Conservation (phyloP, 1,140 invertebrate species). For the Camponotus floridanus region DNA sequence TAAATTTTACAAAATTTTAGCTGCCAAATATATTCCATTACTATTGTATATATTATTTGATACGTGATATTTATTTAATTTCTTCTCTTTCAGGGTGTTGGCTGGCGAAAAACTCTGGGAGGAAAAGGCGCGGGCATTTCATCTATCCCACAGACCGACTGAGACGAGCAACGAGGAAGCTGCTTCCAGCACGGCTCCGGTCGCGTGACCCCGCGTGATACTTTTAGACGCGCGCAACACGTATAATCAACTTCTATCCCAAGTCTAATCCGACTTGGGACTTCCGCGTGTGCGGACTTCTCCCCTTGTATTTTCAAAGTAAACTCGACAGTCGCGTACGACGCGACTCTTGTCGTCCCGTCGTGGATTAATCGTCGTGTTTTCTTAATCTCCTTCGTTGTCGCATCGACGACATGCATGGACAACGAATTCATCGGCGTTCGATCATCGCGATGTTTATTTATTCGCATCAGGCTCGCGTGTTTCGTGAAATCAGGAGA, state of each 20-base stretch:
- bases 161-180: constrained; percentile 70
- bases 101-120: constrained; percentile 83
- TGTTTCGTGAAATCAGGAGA: constrained; percentile 22
- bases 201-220: constrained; percentile 78
- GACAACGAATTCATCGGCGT: constrained; percentile 37
- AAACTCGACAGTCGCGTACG: constrained; percentile 33
- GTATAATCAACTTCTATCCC: constrained; percentile 20
- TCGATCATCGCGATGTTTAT: constrained; percentile 34
- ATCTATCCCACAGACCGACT: constrained; percentile 70
- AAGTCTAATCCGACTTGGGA: constrained; percentile 11
- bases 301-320: constrained; percentile 32
- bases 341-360: not conserved
- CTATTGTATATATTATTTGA: not conserved
- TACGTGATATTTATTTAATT: constrained; percentile 6
- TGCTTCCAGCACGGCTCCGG: constrained; percentile 62
- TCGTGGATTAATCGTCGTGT: constrained; percentile 39
- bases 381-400: constrained; percentile 47
- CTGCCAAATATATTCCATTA: too few species aligned
- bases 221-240: constrained; percentile 64
- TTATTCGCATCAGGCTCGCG: constrained; percentile 31
- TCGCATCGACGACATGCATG: not conserved
- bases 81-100: constrained; percentile 76
- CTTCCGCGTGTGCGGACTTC: not conserved
- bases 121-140: constrained; percentile 80
- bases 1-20: not conserved